Conservation (phyloP, 2,113 vertebrate species). For the Elachura formosa region DNA sequence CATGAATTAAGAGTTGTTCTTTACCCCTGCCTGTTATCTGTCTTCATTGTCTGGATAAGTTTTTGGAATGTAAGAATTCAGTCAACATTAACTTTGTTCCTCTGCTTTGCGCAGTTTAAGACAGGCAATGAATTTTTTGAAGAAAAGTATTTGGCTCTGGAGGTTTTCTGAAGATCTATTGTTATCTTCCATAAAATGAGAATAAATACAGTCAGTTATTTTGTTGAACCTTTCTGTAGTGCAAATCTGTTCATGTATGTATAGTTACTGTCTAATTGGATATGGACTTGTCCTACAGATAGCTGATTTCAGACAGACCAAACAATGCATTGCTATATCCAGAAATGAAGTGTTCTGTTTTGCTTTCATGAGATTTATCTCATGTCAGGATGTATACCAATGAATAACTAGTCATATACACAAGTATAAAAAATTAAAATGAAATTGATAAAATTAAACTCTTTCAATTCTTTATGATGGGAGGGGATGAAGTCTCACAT, state of each 20-base stretch:
- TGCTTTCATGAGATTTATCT: neutral
- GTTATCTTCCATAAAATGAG: neutral
- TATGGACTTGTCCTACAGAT: neutral
- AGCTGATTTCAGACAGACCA: neutral
- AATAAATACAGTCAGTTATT: neutral
- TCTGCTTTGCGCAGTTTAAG: neutral
- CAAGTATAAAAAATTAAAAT: neutral
- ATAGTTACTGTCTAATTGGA: neutral
- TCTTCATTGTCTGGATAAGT: neutral
- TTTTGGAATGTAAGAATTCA: neutral
- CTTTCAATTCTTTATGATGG: neutral
- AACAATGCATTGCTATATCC: neutral
- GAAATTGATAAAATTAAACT: neutral
- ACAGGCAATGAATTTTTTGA: neutral
- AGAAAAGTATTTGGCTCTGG: neutral
- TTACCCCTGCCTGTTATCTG: neutral
- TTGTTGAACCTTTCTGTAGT: neutral
- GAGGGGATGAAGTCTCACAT: rapidly evolving
- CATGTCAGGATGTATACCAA: neutral
- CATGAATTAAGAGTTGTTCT: neutral
- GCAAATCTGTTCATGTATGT: neutral
- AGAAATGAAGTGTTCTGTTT: neutral
- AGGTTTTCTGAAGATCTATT: neutral
- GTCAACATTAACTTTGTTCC: neutral
- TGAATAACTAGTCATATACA: neutral